Evolutionary conservation across 1,140 invertebrate species (phyloP).

Genomic region (Hyles euphorbiae): DNA sequence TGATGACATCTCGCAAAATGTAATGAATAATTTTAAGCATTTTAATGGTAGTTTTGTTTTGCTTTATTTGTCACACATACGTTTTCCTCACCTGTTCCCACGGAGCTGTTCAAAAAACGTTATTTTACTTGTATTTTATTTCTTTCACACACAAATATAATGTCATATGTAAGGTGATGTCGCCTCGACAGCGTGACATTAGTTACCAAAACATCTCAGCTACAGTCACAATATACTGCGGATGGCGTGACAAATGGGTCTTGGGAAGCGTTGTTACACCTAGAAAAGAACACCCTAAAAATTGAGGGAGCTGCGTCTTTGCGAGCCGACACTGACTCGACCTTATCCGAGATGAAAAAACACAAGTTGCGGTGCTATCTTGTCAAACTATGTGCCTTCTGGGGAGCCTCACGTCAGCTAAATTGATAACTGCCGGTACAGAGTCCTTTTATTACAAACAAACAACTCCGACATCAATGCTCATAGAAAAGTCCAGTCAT

Average conservation of each 20-base stretch:
- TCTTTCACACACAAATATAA: constrained; percentile 69
- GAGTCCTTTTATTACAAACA: constrained; percentile 59
- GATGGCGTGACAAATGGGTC: constrained; percentile 45
- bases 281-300: constrained; percentile 75
- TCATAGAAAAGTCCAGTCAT: constrained; percentile 69
- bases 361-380: constrained; percentile 29
- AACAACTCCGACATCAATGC: constrained; percentile 68
- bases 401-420: constrained; percentile 55
- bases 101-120: constrained; percentile 73
- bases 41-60: constrained; percentile 50
- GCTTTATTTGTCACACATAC: constrained; percentile 63
- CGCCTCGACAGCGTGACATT: constrained; percentile 65
- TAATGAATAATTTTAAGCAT: constrained; percentile 33
- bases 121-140: constrained; percentile 69
- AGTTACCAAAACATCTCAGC: constrained; percentile 65
- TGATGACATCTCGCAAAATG: not conserved
- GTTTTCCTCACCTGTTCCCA: constrained; percentile 71
- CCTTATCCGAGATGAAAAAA: constrained; percentile 25
- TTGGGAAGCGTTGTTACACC: constrained; percentile 59
- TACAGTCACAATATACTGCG: constrained; percentile 58
- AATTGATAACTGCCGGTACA: constrained; percentile 51
- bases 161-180: constrained; percentile 67
- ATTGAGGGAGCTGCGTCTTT: constrained; percentile 38
- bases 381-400: constrained; percentile 45
- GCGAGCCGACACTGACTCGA: constrained; percentile 20